Conservation (phyloP, 2,113 vertebrate genomes). For the Stomatorhinus ivindoensis region DNA sequence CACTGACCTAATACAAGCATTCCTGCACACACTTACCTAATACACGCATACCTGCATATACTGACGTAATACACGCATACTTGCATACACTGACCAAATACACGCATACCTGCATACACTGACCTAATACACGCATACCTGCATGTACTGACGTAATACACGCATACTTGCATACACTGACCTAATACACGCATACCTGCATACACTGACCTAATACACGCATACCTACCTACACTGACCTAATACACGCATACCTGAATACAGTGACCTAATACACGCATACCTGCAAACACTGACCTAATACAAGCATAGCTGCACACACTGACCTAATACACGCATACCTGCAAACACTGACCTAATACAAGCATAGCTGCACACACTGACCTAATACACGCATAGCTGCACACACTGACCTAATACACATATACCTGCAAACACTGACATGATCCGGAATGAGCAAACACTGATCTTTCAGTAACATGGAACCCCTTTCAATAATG, state of each 20-base stretch:
- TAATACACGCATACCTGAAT: background rate
- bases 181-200: background rate
- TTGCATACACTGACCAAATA: too few relatives aligned
- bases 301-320: background rate
- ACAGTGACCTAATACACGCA: background rate
- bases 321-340: background rate
- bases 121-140: background rate
- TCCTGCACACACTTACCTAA: background rate
- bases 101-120: background rate
- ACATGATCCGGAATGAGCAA: too few relatives aligned
- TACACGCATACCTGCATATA: slow-evolving; percentile 17
- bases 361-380: background rate
- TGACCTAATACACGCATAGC: background rate
- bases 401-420: too few relatives aligned
- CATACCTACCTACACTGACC: background rate
- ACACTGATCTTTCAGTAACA: background rate
- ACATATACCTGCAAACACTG: too few relatives aligned
- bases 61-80: too few relatives aligned
- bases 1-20: too few relatives aligned
- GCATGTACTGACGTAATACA: too few relatives aligned
- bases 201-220: background rate
- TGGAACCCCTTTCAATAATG: background rate
- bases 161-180: background rate
- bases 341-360: too few relatives aligned
- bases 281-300: background rate